Base-by-base conservation (phyloP, 2,797 vertebrate genomes). In the Salarias fasciatus region DNA sequence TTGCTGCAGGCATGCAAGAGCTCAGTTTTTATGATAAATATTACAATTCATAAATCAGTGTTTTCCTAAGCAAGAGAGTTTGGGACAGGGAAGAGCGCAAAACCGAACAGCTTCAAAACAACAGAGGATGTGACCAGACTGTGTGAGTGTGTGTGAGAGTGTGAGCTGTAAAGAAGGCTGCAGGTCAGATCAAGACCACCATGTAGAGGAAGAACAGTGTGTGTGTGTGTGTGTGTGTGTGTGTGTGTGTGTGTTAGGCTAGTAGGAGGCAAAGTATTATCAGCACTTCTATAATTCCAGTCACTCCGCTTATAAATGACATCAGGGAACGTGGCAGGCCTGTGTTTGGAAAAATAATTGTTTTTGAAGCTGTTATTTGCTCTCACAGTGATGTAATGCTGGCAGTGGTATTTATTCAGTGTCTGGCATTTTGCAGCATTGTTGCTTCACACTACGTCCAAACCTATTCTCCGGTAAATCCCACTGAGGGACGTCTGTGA, bases 1-100 rank as follows among this genome's bases (percentile, higher is more conserved):
- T 83, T 83, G 87, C 90, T 88, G 83, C 86, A 76, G 86, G 83
- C 88, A 86, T 88, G 89, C 88, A 70, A 80, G 83, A 75, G 74
- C 62, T 78, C 83, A 59, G 78, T 81, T 90, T 90, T 88, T 81
- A 88, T 86, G 85, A 93, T 92, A 92, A 92, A 93, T 90, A 90
- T 85, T 90, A 78, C 79, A 85, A 89, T 88, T 91, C 85, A 88
- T 92, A 91, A 92, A 92, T 92, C 89, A 77, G 67, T 72, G 66
- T 87, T 91, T 91, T 90, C 78, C 68, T 15, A 59, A 43, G 79
- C 63, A 67, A 50, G 47, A 77, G 69, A 78, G 53, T 15, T 53
- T 3, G 30, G 63, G 57, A 67, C 65, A 60, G 14, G 55, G 53
- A 63, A 73, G 58, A 69, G 80, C 60, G 33, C 47, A 42, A 14